Base-by-base conservation (phyloP, 2,797 vertebrate species). In the Argentina silus region DNA sequence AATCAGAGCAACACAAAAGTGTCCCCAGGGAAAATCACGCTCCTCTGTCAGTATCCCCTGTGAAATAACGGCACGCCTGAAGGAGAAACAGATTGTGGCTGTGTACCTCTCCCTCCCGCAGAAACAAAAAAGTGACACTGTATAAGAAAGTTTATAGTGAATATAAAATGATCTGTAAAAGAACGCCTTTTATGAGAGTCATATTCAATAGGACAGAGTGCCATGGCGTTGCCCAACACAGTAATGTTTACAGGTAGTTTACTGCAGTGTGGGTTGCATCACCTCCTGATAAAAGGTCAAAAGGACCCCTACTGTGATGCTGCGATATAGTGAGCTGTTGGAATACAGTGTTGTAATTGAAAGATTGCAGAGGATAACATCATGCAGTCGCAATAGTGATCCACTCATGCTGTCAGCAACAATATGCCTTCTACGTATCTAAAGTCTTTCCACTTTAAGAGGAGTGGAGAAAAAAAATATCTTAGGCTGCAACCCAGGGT, bases 1-100 rank as follows among this genome's bases (percentile, higher is more conserved):
- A 93, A 93, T 93, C 90, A 90, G 12, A 77, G 78, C 68, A 61
- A 78, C 73, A 86, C 83, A 86, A 82, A 87, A 75, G 74, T 61
- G 81, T 86, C 84, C 83, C 79, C 15, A 0, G 79, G 79, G 86
- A 89, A 81, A 76, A 79, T 65, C 2, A 42, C 70, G 75, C 79
- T 82, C 78, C 81, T 77, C 53, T 69, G 85, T 84, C 76, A 75
- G 88, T 69, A 86, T 23, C 79, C 74, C 77, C 74, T 55, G 67
- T 85, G 85, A 80, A 83, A 87, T 82, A 79, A 83, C 87, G 81
- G 86, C 75, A 70, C 84, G 81, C 83, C 83, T 82, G 42, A 21
- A 78, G 81, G 80, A 87, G 60, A 50, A 74, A 70, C 70, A 81
- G 76, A 75, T 36, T 60, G 66, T 69, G 62, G 70, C 74, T 72